A percentile compares a stretch with the other conserved stretches of the same genome.
Conservation (phyloP, 2,113 vertebrate species). For the Kryptolebias marmoratus region DNA sequence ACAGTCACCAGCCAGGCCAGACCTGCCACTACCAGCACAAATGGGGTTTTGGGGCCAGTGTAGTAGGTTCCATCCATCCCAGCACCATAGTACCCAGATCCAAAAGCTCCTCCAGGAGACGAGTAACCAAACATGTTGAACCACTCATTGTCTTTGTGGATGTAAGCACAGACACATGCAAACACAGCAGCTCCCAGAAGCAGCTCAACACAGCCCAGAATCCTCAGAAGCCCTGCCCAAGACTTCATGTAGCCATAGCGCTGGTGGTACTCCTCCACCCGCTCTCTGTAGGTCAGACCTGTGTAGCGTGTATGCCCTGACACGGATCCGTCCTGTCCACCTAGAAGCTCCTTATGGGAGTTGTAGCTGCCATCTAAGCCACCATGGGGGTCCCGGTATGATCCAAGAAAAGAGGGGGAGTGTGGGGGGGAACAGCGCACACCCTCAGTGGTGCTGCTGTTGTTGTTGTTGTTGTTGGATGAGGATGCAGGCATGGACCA, state of each 20-base stretch:
- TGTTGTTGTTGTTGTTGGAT: constrained; percentile 74
- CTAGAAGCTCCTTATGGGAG: constrained; percentile 83
- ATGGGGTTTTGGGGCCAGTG: constrained; percentile 91
- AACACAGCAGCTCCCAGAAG: constrained; percentile 92
- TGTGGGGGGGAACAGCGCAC: constrained; percentile 88
- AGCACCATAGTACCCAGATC: constrained; percentile 33
- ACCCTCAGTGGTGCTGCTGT: constrained; percentile 80
- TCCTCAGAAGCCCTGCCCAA: constrained; percentile 93
- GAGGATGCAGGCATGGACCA: constrained; percentile 78
- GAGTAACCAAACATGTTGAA: constrained; percentile 93
- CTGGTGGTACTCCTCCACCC: constrained; percentile 86
- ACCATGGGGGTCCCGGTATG: constrained; percentile 81
- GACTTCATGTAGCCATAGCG: constrained; percentile 96
- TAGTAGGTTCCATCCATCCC: constrained; percentile 82
- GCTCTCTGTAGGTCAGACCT: constrained; percentile 85
- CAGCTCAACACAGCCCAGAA: constrained; percentile 89
- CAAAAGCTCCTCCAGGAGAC: constrained; percentile 81
- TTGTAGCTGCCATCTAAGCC: constrained; percentile 82
- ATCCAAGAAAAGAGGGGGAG: constrained; percentile 79
- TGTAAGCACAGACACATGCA: constrained; percentile 93
- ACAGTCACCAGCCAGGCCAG: constrained; percentile 91
- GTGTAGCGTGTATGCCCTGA: constrained; percentile 79
- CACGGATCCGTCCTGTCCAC: constrained; percentile 74
- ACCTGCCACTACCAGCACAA: constrained; percentile 88
- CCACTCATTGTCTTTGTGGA: constrained; percentile 98